Conservation (phyloP, 1,140 invertebrate genomes). For the Bombyx mandarina region DNA sequence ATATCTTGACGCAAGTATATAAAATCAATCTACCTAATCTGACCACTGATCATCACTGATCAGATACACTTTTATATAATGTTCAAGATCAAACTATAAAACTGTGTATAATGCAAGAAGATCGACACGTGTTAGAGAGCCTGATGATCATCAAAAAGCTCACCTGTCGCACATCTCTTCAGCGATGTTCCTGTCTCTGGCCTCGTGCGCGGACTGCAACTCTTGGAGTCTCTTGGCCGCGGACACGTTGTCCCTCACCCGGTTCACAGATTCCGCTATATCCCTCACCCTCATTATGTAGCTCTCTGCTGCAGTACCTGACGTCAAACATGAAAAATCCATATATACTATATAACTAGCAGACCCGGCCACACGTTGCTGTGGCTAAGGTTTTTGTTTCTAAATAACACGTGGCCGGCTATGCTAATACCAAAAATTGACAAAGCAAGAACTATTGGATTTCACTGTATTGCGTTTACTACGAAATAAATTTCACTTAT, state of each 20-base stretch:
- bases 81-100: background rate
- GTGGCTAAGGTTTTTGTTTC: no score
- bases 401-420: no score
- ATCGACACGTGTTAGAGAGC: background rate
- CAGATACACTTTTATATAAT: background rate
- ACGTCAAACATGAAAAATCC: no score
- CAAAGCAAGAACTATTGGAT: no score
- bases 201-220: slow-evolving; percentile 79
- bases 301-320: slow-evolving; percentile 40
- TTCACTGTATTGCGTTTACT: no score
- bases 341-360: no score
- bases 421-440: no score
- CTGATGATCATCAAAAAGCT: background rate
- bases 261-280: slow-evolving; percentile 43
- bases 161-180: slow-evolving; percentile 74
- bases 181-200: slow-evolving; percentile 83
- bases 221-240: slow-evolving; percentile 81
- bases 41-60: background rate
- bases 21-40: background rate
- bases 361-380: no score
- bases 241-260: slow-evolving; percentile 43
- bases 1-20: background rate
- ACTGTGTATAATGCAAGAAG: background rate
- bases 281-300: slow-evolving; percentile 52
- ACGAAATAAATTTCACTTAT: no score